Base-by-base conservation (phyloP, 2,888 invertebrate genomes). In the Drosophila nr. perissopoda region DNA sequence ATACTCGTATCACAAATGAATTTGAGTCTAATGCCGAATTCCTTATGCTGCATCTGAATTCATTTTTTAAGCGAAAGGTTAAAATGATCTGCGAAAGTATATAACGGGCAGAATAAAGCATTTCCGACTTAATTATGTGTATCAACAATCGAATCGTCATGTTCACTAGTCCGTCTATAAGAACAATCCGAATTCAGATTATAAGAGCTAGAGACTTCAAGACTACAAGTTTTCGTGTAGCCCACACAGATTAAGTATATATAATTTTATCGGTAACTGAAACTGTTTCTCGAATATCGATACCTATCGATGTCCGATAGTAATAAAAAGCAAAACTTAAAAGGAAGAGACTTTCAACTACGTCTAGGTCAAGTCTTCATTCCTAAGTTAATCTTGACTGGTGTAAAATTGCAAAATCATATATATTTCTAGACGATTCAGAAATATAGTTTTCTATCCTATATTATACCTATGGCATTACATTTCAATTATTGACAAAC, bases 401-500 rank as follows among this genome's bases (percentile, higher is more conserved):
- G 11, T 21, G 11, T 42, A 21, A 5, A 40, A 40, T 40, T 21
- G 40, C 10, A n/a, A 11, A 0, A 4, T 4, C 10, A 11, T 10
- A n/a, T 11, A n/a, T 40, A 21, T 42, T 42, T 16, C 13, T 3
- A 21, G 42, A 2, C 13, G 7, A 21, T 45, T 21, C 25, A 45
- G 4, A 25, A 45, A 25, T 45, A 16, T 1, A 7, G 2, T 16
- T 25, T 49, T 49, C 3, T 27, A 27, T 49, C 21, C 36, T 11
- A 7, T n/a, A 38, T 27, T 16, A 36, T 7, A 36, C n/a, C n/a
- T 13, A 8, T n/a, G 13, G 13, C n/a, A 42, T 42, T 10, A 21
- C 13, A 31, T 56, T 49, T 51, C 34, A 51, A 70, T 54, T 27
- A 13, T 13, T 8, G 6, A 27, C 11, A n/a, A 33, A n/a, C 29